Conservation (phyloP, 2,888 invertebrate species). For the Muscina levida region DNA sequence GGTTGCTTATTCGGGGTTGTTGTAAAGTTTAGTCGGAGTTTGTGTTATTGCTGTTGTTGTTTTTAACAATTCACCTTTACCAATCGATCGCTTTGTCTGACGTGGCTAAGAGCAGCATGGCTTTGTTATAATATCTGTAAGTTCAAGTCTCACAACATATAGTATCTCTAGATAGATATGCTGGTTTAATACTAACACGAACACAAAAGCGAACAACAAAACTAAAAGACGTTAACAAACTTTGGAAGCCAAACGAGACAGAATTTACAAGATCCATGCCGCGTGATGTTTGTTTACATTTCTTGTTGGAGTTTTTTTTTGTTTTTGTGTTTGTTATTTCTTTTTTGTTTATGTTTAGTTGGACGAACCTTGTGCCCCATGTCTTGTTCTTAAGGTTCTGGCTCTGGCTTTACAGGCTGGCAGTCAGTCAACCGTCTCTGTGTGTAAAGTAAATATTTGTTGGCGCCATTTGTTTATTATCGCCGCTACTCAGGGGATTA, state of each 20-base stretch:
- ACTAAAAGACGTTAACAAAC: neutral
- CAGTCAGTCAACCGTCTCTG: constrained; percentile 15
- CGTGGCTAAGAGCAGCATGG: neutral
- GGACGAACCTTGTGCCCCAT: neutral
- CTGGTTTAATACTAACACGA: neutral
- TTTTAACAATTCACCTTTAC: no score
- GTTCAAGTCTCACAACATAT: neutral
- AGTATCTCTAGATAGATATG: neutral
- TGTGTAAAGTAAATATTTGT: constrained; percentile 58
- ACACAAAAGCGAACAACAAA: no score
- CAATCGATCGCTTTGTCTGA: neutral
- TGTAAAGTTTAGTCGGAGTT: neutral
- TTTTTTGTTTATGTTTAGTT: no score
- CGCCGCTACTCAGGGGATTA: constrained; percentile 62
- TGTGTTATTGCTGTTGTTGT: neutral
- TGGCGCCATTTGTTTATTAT: constrained; percentile 66
- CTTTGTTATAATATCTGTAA: no score
- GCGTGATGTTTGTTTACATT: constrained; percentile 22
- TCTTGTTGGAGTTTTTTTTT: constrained; percentile 12
- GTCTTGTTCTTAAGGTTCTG: neutral
- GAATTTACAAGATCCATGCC: constrained; percentile 10
- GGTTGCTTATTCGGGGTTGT: constrained; percentile 24
- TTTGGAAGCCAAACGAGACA: no score
- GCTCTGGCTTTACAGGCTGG: neutral
- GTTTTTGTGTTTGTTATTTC: no score